phyloP scores from a whole-genome alignment of 2,888 invertebrate species.

The Campoletis raptor region DNA sequence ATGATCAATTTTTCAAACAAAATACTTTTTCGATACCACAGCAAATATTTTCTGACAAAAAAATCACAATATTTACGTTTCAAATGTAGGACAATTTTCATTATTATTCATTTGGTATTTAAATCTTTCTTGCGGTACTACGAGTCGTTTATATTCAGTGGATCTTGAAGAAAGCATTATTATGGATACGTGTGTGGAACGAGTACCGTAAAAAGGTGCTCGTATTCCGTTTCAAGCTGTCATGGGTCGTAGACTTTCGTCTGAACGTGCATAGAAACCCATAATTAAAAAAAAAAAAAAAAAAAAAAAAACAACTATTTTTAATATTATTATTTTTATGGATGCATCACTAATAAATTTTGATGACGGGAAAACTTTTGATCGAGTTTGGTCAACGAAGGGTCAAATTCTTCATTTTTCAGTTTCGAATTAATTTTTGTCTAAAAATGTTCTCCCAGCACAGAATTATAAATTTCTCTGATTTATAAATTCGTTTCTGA shows the following conservation, averaged over 20 bases:
- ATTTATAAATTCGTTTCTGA: too few relatives aligned
- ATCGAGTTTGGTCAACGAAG: not conserved
- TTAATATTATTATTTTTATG: slow-evolving; percentile 29
- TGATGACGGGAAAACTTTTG: not conserved
- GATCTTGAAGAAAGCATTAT: slow-evolving; percentile 22
- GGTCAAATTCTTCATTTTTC: not conserved
- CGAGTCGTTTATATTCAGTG: not conserved
- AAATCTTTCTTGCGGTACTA: slow-evolving; percentile 11
- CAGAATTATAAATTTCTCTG: too few relatives aligned
- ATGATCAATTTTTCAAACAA: not conserved
- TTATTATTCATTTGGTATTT: slow-evolving; percentile 17
- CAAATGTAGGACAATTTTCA: not conserved
- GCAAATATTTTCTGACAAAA: not conserved
- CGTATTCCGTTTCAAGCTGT: slow-evolving; percentile 68
- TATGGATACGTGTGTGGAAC: slow-evolving; percentile 41
- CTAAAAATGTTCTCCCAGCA: too few relatives aligned
- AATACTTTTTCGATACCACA: not conserved
- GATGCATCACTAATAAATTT: slow-evolving; percentile 46
- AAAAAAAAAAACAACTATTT: slow-evolving; percentile 60
- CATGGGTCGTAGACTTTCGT: slow-evolving; percentile 70
- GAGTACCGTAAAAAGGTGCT: slow-evolving; percentile 63
- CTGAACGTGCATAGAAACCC: slow-evolving; percentile 48
- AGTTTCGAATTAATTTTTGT: not conserved
- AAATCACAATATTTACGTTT: slow-evolving; percentile 14
- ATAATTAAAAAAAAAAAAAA: slow-evolving; percentile 62